Base-by-base conservation (phyloP, 2,797 vertebrate genomes). In the Saxicola maurus region DNA sequence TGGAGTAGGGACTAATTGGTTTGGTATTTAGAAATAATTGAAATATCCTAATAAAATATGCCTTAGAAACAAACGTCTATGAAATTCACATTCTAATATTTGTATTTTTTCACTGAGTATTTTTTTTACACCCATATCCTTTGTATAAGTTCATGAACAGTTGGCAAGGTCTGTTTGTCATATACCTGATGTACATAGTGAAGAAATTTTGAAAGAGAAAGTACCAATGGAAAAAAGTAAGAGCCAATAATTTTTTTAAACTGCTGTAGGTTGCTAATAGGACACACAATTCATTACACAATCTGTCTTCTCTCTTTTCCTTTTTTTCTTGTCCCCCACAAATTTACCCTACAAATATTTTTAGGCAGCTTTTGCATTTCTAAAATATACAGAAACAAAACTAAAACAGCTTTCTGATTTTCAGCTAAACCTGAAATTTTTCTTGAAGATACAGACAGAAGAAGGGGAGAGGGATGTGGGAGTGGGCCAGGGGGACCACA, bases 191-290 rank as follows among this genome's bases (percentile, higher is more conserved):
- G 81, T 60, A 94, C 76, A 77, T 78, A 92, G 93, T 68, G 74
- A 95, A 94, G 61, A 90, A 89, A 91, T 83, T 93, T 94, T 91
- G 91, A 93, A 87, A 82, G 87, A 52, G 7, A 52, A 73, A 23
- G 15, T 46, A 74, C 9, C 9, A 35, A 17, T 64, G 23, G 28
- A 53, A 87, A 81, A 89, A 43, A 19, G 1, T 72, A 64, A 65
- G 31, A 55, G 6, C 7, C 43, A 55, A 42, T 43, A 25, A 6
- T 43, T 27, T 73, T 53, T 71, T 84, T 6, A 2, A 79, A 21
- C 8, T 61, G 4, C 8, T 66, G 5, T 45, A 59, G 15, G 2
- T 77, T 81, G 51, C n/a, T 56, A 61, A 61, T 6, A 28, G 65
- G 35, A 21, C 11, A 17, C 1, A 0, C 13, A n/a, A 13, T 60